These are phyloP conservation scores for Archips xylosteana DNA, from an alignment of 2,888 invertebrate genomes.

Conservation along the genomic window DNA sequence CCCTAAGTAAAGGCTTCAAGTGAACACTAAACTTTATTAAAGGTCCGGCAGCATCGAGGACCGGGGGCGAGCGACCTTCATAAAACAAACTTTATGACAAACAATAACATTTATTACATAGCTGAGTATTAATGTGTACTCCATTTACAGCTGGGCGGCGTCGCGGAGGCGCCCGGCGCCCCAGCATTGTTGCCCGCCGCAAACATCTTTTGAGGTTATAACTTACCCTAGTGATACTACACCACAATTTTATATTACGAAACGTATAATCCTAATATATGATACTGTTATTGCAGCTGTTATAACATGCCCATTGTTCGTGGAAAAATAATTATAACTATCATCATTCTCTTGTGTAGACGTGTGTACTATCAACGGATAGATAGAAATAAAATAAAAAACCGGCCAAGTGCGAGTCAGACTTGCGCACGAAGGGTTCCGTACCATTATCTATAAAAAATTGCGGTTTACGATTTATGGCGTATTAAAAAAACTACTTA, in stretches of 20 bases:
- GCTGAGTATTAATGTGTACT: constrained; percentile 79
- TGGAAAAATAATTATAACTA: constrained; percentile 1
- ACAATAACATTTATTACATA: constrained; percentile 84
- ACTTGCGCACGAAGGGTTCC: no score
- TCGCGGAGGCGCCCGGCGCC: constrained; percentile 58
- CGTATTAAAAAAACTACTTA: no score
- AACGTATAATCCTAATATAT: constrained; percentile 63
- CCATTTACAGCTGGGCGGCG: constrained; percentile 76
- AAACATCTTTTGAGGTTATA: constrained; percentile 61
- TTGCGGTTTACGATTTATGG: no score
- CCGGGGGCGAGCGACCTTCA: constrained; percentile 71
- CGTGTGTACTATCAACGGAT: neutral
- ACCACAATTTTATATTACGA: constrained; percentile 53
- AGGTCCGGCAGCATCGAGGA: constrained; percentile 67
- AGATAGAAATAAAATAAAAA: neutral
- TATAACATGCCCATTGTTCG: constrained; percentile 17
- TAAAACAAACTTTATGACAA: constrained; percentile 82
- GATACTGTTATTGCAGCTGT: constrained; percentile 50
- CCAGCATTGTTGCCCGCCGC: constrained; percentile 64
- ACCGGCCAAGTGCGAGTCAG: no score
- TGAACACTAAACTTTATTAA: constrained; percentile 73
- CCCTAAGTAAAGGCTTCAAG: constrained; percentile 61
- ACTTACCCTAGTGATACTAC: constrained; percentile 54
- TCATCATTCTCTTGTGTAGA: neutral
- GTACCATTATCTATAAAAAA: no score